Percentiles rank a stretch among this genome's conserved stretches.
Conservation (phyloP, 2,888 invertebrate species). For the Gandaritis pyraliata region DNA sequence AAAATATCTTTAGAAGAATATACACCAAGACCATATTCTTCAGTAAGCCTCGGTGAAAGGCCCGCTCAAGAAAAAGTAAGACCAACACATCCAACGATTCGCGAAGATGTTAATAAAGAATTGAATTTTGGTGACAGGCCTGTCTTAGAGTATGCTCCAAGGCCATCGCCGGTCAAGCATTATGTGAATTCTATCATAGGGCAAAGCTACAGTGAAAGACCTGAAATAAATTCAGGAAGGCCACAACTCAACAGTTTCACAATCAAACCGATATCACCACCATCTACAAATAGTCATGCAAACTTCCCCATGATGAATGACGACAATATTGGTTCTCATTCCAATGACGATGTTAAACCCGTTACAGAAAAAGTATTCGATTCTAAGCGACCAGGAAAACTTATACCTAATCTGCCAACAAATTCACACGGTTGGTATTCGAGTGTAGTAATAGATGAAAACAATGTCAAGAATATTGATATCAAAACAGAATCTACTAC, state of each 20-base stretch:
- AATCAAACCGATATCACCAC: constrained; percentile 46
- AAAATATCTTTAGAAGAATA: constrained; percentile 18
- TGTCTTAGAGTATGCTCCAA: constrained; percentile 19
- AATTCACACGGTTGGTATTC: constrained; percentile 82
- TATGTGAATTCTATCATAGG: constrained; percentile 31
- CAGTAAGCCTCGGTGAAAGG: constrained; percentile 9
- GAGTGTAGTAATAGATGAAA: constrained; percentile 63
- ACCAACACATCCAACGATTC: neutral
- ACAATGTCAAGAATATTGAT: constrained; percentile 60
- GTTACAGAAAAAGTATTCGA: constrained; percentile 58
- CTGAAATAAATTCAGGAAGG: constrained; percentile 21
- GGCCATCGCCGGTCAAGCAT: constrained; percentile 8
- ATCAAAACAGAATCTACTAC: constrained; percentile 72
- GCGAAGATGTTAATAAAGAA: constrained; percentile 9
- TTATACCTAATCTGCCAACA: constrained; percentile 71
- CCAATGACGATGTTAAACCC: constrained; percentile 51
- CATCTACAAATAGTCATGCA: constrained; percentile 74
- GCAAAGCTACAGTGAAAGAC: constrained; percentile 42
- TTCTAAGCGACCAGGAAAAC: constrained; percentile 64
- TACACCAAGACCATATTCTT: constrained; percentile 16
- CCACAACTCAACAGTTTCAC: constrained; percentile 29
- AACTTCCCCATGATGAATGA: constrained; percentile 79
- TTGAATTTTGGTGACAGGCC: constrained; percentile 24
- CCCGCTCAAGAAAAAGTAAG: constrained; percentile 16
- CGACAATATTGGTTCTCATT: constrained; percentile 36